Conservation (phyloP, 2,797 vertebrate genomes). For the Coendou prehensilis region DNA sequence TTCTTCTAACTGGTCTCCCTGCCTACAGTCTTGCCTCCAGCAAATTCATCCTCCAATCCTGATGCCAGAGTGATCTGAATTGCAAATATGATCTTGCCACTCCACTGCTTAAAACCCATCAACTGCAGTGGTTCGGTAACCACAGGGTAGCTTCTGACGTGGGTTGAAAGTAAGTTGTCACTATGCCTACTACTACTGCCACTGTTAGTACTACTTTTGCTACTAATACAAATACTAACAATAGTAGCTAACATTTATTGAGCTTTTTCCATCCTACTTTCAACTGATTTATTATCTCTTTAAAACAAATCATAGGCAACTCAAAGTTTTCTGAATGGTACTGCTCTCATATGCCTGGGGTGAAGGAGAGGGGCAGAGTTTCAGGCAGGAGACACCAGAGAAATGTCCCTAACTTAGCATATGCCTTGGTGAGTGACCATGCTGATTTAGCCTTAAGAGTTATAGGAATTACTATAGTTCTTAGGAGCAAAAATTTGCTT, state of each 20-base stretch:
- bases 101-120: constrained; percentile 83
- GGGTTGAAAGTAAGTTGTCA: constrained; percentile 82
- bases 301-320: constrained; percentile 58
- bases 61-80: constrained; percentile 83
- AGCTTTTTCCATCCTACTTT: constrained; percentile 13
- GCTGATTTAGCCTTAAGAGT: not conserved
- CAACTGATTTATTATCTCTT: constrained; percentile 43
- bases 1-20: constrained; percentile 83
- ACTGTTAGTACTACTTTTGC: not conserved
- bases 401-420: not conserved
- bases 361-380: constrained; percentile 73
- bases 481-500: constrained; percentile 16
- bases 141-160: constrained; percentile 72
- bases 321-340: not conserved
- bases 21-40: constrained; percentile 83
- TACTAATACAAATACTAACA: constrained; percentile 73
- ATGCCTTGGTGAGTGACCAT: not conserved
- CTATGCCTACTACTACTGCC: constrained; percentile 27
- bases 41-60: constrained; percentile 80
- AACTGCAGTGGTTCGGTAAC: constrained; percentile 73
- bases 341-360: not conserved
- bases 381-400: constrained; percentile 45
- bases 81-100: constrained; percentile 79
- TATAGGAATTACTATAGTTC: not conserved
- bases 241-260: constrained; percentile 48